Base-by-base conservation (phyloP, 2,888 invertebrate genomes). In the Lucinisca nassula region DNA sequence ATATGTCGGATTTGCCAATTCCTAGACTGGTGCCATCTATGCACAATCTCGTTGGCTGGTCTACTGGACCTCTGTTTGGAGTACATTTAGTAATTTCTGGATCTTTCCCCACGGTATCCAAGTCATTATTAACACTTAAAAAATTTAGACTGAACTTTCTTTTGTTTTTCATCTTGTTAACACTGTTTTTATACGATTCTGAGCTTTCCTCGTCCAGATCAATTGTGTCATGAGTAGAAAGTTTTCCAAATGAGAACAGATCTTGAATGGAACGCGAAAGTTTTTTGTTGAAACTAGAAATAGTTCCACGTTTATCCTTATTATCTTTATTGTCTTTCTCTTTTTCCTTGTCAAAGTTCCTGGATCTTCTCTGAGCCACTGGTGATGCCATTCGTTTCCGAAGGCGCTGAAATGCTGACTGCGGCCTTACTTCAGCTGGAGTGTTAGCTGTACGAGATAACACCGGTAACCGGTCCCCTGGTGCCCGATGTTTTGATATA, bases 21-120 rank as follows among this genome's bases (percentile, higher is more conserved):
- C 96, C 96, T 51, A 96, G 90, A 90, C 95, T 93, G n/a, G 88
- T 85, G 1, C 96, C 96, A 58, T 94, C 93, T 37, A 96, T 93
- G 21, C 92, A 92, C 10, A 96, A 81, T 78, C 92, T 89, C 0
- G 95, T 95, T 2, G 95, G 95, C 2, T 95, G 95, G n/a, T 92
- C 92, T 0, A 93, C 89, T 0, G 94, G 89, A 0, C 94, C 95
- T 45, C 92, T 92, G 72, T 92, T 92, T 17, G 96, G 95, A 6
- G 92, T 93, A 24, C 95, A 91, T 61, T 92, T 93, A 21, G 91
- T 91, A n/a, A 96, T 93, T 32, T 94, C 90, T 10, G 96, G 95
- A 27, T 91, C 89, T 27, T 92, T 83, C 10, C 93, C 94, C 14
- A 88, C 79, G 35, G 85, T 80, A 45, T 94, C 91, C 45, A 95